phyloP scores from a whole-genome alignment of 2,888 invertebrate species.

The Melanostoma scalare region DNA sequence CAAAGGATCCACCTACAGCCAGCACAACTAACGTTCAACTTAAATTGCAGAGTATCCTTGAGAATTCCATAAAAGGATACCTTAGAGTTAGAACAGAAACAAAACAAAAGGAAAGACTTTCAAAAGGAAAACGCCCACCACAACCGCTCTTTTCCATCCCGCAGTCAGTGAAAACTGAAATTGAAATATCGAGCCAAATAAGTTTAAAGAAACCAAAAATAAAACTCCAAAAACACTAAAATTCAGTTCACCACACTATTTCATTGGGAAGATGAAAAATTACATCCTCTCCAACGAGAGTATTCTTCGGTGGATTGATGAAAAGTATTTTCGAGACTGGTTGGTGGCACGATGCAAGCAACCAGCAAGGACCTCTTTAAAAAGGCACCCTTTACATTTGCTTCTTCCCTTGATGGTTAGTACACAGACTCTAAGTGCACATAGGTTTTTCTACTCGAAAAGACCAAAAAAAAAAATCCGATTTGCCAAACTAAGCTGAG shows the following conservation, averaged over 20 bases:
- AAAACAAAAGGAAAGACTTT: constrained; percentile 1
- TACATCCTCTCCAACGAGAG: constrained; percentile 42
- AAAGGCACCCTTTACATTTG: background rate
- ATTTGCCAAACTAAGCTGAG: constrained; percentile 33
- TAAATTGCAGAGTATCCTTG: too few species aligned
- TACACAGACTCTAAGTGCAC: constrained; percentile 27
- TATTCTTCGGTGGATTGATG: constrained; percentile 22
- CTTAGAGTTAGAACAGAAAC: background rate
- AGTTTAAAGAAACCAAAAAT: background rate
- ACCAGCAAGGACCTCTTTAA: background rate
- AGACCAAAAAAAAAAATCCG: constrained; percentile 3
- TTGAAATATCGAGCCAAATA: constrained; percentile 10
- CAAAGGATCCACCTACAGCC: too few species aligned
- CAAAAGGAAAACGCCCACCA: constrained; percentile 39
- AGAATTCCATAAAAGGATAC: background rate
- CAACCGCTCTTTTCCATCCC: constrained; percentile 20
- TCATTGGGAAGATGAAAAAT: constrained; percentile 30
- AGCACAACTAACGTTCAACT: too few species aligned
- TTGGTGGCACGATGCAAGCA: background rate
- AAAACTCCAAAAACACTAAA: background rate
- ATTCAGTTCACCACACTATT: constrained; percentile 13
- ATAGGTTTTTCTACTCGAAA: constrained; percentile 13
- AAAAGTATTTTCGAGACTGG: background rate
- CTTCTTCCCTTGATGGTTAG: background rate
- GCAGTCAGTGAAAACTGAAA: constrained; percentile 15